A percentile compares a stretch with the other conserved stretches of the same genome.
Conservation (phyloP, 2,888 invertebrate species). For the Hypselothyrea guttata region DNA sequence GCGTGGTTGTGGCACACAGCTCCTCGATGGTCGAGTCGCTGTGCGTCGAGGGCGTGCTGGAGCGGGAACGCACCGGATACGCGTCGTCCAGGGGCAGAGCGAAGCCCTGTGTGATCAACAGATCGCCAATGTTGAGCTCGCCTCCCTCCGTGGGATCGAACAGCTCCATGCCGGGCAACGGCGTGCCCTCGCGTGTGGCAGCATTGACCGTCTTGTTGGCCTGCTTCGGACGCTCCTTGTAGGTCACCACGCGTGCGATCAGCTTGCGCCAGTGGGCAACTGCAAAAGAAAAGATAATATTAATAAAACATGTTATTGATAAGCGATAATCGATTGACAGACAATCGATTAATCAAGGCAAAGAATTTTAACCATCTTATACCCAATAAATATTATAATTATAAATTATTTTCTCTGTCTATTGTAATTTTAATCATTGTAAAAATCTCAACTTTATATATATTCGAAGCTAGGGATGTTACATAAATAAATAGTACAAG, state of each 20-base stretch:
- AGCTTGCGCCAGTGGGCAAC: conserved; percentile 91
- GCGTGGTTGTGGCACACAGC: conserved; percentile 51
- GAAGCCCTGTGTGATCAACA: conserved; percentile 79
- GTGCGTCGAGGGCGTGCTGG: conserved; percentile 55
- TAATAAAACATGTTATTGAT: no score
- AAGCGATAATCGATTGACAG: no score
- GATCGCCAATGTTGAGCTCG: conserved; percentile 79
- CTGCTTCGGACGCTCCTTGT: conserved; percentile 84
- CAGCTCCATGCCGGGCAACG: conserved; percentile 90
- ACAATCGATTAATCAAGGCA: no score
- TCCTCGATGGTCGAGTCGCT: conserved; percentile 70
- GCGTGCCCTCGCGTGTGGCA: conserved; percentile 85
- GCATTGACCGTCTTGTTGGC: conserved; percentile 45
- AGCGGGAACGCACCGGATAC: conserved; percentile 65
- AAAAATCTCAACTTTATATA: no score
- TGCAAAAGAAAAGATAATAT: no score
- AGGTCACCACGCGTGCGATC: conserved; percentile 89
- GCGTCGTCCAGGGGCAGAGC: conserved; percentile 75
- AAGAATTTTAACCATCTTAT: no score
- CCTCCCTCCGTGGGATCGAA: conserved; percentile 86
- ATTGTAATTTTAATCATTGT: no score
- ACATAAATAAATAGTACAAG: no score
- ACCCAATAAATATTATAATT: no score
- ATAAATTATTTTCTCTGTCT: no score
- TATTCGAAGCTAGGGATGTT: no score